Conservation (phyloP, 2,113 vertebrate species). For the Australoheros scitulus region DNA sequence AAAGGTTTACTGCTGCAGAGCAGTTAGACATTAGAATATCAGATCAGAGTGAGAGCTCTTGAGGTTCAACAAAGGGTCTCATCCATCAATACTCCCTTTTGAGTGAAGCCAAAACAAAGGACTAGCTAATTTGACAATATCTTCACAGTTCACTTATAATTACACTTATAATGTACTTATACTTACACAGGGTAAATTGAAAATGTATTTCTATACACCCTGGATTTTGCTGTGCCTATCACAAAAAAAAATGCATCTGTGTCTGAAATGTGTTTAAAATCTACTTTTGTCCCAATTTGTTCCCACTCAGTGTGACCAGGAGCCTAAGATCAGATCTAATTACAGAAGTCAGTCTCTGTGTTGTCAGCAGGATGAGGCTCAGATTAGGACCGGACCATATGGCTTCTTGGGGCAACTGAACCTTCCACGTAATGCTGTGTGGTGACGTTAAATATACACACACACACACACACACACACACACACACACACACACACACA, state of each 20-base stretch:
- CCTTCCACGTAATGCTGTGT: constrained; percentile 41
- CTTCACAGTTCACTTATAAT: constrained; percentile 9
- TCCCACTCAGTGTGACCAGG: constrained; percentile 16
- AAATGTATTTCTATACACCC: background rate
- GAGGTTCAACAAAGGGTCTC: constrained; percentile 18
- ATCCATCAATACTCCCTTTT: constrained; percentile 25
- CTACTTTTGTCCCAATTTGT: constrained; percentile 5
- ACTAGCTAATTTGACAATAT: background rate
- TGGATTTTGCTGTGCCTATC: background rate
- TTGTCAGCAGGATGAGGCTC: constrained; percentile 70
- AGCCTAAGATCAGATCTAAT: constrained; percentile 71
- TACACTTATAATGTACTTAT: background rate
- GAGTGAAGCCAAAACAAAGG: background rate
- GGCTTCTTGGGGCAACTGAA: constrained; percentile 66
- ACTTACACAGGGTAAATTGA: constrained; percentile 4
- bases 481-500: too few species aligned
- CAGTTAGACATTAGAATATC: constrained; percentile 54
- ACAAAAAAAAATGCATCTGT: background rate
- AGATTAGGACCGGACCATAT: constrained; percentile 75
- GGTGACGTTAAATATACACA: constrained; percentile 28
- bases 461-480: constrained; percentile 5
- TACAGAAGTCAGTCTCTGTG: constrained; percentile 71
- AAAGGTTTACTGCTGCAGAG: constrained; percentile 51
- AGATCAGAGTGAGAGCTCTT: constrained; percentile 41
- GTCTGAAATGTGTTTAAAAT: constrained; percentile 23